A percentile compares a stretch with the other conserved stretches of the same genome.
These are phyloP conservation scores for Drosophila arizonae DNA, from an alignment of 1,140 invertebrate species.

Conservation along the genomic window DNA sequence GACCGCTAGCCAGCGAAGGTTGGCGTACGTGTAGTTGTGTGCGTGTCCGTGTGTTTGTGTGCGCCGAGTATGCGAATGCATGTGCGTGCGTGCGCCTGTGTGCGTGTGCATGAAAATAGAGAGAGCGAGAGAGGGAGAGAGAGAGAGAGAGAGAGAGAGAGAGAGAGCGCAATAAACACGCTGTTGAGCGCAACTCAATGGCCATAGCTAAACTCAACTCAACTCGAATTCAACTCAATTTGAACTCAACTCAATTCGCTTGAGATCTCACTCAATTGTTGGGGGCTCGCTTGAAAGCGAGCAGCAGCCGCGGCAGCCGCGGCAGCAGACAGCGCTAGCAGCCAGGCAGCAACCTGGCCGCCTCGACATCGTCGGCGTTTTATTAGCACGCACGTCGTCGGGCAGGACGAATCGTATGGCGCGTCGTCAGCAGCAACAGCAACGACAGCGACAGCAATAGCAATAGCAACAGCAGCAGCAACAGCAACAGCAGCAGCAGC, in stretches of 20 bases:
- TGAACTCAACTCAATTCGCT: constrained; percentile 24
- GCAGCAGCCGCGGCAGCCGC: constrained; percentile 7
- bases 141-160: background rate
- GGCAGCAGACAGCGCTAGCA: background rate
- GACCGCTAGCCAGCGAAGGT: background rate
- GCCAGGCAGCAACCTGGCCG: constrained; percentile 31
- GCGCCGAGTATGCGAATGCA: background rate
- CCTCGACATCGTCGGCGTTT: constrained; percentile 48
- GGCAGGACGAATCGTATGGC: constrained; percentile 71
- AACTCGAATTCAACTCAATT: constrained; percentile 21
- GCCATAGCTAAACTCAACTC: background rate
- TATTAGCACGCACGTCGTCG: constrained; percentile 77
- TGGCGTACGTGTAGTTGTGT: background rate
- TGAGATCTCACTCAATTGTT: constrained; percentile 29
- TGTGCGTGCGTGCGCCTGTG: background rate
- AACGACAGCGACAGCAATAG: constrained; percentile 2
- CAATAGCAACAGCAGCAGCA: constrained; percentile 9
- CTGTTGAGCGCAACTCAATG: constrained; percentile 32
- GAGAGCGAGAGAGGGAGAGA: background rate
- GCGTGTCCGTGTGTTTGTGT: background rate
- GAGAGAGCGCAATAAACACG: constrained; percentile 15
- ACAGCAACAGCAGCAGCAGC: constrained; percentile 10
- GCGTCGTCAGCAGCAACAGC: constrained; percentile 31
- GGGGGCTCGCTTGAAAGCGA: constrained; percentile 10
- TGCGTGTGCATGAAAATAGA: background rate